Conservation (phyloP, 2,888 invertebrate species). For the Agrochola circellaris region DNA sequence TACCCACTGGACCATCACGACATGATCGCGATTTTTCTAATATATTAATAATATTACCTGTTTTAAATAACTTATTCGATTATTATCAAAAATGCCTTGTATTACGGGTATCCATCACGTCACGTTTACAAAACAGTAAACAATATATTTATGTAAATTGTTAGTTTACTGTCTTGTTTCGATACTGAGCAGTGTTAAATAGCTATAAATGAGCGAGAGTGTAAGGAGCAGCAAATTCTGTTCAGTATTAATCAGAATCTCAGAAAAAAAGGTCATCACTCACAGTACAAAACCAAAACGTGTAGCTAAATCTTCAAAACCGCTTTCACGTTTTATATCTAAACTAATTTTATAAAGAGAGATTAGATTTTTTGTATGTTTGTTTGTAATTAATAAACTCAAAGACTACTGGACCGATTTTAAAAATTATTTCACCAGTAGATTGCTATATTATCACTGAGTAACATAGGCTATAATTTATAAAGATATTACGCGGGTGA, state of each 20-base stretch:
- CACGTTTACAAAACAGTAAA: not conserved
- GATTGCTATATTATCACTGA: no score
- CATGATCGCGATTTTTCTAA: no score
- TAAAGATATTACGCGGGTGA: no score
- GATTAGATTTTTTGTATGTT: no score
- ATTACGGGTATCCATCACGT: not conserved
- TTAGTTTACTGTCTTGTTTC: not conserved
- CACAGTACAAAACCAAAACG: not conserved
- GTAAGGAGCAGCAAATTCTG: not conserved
- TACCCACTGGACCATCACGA: no score
- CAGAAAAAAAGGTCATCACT: not conserved
- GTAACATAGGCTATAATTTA: no score
- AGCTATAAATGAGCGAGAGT: not conserved
- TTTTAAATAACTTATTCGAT: not conserved
- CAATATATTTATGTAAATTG: not conserved
- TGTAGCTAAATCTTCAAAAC: conserved; percentile 1
- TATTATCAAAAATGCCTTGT: not conserved
- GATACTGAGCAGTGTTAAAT: not conserved
- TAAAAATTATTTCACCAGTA: no score
- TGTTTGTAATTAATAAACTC: no score
- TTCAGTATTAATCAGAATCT: not conserved
- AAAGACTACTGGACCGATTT: no score
- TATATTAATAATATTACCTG: no score
- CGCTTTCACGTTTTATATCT: conserved; percentile 13
- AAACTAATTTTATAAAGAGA: no score